phyloP scores from a whole-genome alignment of 92 coral and sea anemone species.

The Porites lobata region DNA sequence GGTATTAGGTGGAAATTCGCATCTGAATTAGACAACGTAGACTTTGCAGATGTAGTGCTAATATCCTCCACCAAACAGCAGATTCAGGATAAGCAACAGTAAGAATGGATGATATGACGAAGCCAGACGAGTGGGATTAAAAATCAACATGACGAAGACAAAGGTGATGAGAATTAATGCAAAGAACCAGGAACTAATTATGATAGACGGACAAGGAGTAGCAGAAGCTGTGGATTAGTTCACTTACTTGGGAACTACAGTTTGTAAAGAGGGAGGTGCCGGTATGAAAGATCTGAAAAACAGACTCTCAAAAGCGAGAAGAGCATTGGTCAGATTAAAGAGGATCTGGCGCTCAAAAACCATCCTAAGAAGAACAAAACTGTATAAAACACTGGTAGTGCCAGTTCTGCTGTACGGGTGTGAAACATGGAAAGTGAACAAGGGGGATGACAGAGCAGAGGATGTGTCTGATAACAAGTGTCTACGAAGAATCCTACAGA shows the following conservation, averaged over 20 bases:
- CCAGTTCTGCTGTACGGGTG: constrained; percentile 45
- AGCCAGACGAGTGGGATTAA: constrained; percentile 43
- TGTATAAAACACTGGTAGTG: constrained; percentile 26
- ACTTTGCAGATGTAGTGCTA: constrained; percentile 19
- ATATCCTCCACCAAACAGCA: constrained; percentile 5
- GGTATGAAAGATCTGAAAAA: constrained; percentile 36
- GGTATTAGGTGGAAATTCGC: constrained; percentile 41
- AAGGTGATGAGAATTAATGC: constrained; percentile 13
- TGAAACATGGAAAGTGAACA: constrained; percentile 40
- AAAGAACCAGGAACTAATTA: constrained; percentile 3
- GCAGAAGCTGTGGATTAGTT: constrained; percentile 26
- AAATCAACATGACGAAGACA: constrained; percentile 17
- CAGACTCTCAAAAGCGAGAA: constrained; percentile 40
- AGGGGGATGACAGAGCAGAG: not conserved
- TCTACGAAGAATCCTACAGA: too few relatives aligned
- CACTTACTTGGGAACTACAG: too few relatives aligned
- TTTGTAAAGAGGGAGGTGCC: constrained; percentile 16
- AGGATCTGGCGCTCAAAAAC: constrained; percentile 39
- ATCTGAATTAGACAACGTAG: not conserved
- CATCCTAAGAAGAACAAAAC: constrained; percentile 40
- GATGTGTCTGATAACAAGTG: not conserved
- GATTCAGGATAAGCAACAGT: not conserved
- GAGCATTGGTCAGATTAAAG: constrained; percentile 20
- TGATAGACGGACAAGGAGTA: constrained; percentile 15
- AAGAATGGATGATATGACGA: constrained; percentile 9